Conservation (phyloP, 2,888 invertebrate species). For the Drosophila crucigera region DNA sequence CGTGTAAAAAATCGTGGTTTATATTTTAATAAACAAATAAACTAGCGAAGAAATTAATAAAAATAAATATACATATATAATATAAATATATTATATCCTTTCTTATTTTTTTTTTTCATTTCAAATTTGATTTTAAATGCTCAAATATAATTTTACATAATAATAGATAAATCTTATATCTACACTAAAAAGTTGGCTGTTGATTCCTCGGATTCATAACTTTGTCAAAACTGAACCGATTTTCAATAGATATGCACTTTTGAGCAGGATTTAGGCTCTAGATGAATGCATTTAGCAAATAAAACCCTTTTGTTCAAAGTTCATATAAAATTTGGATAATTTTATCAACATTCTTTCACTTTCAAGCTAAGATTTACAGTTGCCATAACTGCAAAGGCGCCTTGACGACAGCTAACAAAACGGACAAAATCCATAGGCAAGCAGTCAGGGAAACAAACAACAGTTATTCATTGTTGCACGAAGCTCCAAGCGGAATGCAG, state of each 20-base stretch:
- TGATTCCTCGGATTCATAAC: neutral
- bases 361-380: neutral
- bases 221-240: neutral
- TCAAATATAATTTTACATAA: neutral
- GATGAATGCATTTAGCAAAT: neutral
- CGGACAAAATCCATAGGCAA: neutral
- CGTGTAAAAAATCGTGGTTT: neutral
- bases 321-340: neutral
- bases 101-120: neutral
- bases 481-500: constrained; percentile 43
- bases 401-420: constrained; percentile 35
- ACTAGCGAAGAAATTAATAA: neutral
- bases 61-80: neutral
- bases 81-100: too few species aligned
- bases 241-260: neutral
- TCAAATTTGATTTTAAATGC: neutral
- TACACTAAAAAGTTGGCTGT: neutral
- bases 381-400: constrained; percentile 4
- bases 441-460: neutral
- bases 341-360: neutral
- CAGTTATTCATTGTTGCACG: neutral
- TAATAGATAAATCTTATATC: neutral
- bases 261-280: neutral
- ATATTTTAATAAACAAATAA: neutral
- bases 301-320: neutral